A percentile compares a stretch with the other conserved stretches of the same genome.
phyloP scores from a whole-genome alignment of 2,797 vertebrate genomes.

The Vultur gryphus region DNA sequence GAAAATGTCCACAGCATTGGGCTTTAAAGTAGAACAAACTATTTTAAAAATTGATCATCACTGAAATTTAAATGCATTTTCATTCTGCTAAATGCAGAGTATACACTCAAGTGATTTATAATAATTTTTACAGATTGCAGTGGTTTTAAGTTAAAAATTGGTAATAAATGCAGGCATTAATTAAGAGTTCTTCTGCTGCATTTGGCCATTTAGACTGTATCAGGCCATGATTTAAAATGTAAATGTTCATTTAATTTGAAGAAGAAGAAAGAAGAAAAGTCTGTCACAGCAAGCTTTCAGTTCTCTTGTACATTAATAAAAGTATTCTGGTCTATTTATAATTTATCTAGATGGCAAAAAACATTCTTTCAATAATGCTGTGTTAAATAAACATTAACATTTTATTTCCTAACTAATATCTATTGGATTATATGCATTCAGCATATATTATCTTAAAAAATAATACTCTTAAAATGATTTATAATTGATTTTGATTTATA shows the following conservation, averaged over 20 bases:
- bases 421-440: background rate
- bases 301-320: conserved; percentile 10
- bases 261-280: conserved; percentile 22
- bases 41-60: conserved; percentile 57
- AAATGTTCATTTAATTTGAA: conserved; percentile 56
- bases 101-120: conserved; percentile 32
- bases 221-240: conserved; percentile 39
- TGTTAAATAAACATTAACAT: background rate
- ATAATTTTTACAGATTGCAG: conserved; percentile 48
- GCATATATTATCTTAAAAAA: background rate
- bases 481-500: background rate
- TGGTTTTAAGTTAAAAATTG: conserved; percentile 39
- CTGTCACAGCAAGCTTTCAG: background rate
- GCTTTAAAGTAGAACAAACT: conserved; percentile 68
- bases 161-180: conserved; percentile 48
- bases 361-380: background rate
- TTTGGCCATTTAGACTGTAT: conserved; percentile 35
- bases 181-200: conserved; percentile 29
- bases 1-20: conserved; percentile 62
- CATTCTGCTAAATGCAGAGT: conserved; percentile 22
- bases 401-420: background rate
- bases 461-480: background rate
- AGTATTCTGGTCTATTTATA: background rate
- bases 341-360: conserved; percentile 21
- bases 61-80: conserved; percentile 46